A percentile compares a stretch with the other conserved stretches of the same genome.
These are phyloP conservation scores for Melanotaenia maccullochi DNA, from an alignment of 2,797 vertebrate genomes.

Conservation along the genomic window DNA sequence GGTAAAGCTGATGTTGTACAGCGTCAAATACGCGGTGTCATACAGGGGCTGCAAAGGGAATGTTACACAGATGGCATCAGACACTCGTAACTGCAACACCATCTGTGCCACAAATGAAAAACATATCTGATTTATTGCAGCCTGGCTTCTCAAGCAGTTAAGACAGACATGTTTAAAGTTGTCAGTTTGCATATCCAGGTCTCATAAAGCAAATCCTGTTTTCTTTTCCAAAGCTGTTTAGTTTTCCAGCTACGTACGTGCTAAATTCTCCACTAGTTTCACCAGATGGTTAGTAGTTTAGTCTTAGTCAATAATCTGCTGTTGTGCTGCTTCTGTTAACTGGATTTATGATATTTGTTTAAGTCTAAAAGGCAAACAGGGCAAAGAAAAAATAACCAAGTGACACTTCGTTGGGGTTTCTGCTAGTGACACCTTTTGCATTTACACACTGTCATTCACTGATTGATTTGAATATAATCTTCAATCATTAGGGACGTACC, in stretches of 20 bases:
- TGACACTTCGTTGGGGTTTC: background rate
- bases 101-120: background rate
- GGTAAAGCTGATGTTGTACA: constrained; percentile 99
- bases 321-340: background rate
- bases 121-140: background rate
- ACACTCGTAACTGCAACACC: constrained; percentile 1
- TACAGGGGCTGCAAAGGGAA: constrained; percentile 90
- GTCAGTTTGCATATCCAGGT: background rate
- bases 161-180: background rate
- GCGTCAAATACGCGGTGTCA: constrained; percentile 95
- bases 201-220: background rate
- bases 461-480: background rate
- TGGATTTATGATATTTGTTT: background rate
- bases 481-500: constrained; percentile 78
- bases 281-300: background rate
- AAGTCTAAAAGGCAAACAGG: background rate
- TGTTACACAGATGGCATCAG: background rate
- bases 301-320: background rate
- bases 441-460: background rate
- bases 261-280: background rate
- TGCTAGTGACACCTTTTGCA: background rate
- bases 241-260: background rate
- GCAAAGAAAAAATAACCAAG: background rate
- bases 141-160: background rate
- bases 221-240: background rate